Evolutionary conservation across 2,888 invertebrate genomes (phyloP).

Genomic region (Bimastos eiseni): DNA sequence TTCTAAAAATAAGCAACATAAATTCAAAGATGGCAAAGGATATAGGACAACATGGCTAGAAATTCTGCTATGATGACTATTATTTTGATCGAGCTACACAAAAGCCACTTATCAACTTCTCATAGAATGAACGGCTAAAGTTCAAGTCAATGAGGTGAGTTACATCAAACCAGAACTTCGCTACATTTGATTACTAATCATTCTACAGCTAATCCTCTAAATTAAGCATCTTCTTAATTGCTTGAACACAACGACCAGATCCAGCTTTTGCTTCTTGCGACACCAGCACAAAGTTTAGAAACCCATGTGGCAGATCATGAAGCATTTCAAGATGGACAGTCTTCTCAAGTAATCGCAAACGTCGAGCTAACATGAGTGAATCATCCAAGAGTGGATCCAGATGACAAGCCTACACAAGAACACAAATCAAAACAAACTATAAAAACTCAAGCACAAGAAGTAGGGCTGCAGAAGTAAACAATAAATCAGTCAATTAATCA

Average conservation of each 20-base stretch:
- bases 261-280: constrained; percentile 82
- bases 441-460: neutral
- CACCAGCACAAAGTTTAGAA: constrained; percentile 81
- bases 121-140: neutral
- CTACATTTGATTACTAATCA: neutral
- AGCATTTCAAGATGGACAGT: constrained; percentile 81
- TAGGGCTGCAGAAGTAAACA: neutral
- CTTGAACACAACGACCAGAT: constrained; percentile 39
- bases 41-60: neutral
- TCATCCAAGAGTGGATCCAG: constrained; percentile 96
- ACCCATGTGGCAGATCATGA: constrained; percentile 91
- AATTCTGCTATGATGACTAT: neutral
- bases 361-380: constrained; percentile 90
- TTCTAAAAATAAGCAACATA: neutral
- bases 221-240: constrained; percentile 14
- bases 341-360: constrained; percentile 76
- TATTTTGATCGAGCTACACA: neutral
- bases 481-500: too few species aligned
- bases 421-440: neutral
- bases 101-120: neutral
- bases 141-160: neutral
- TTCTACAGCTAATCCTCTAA: neutral
- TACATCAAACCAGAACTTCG: neutral
- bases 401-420: constrained; percentile 73
- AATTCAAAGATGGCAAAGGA: neutral